phyloP scores from a whole-genome alignment of 2,888 invertebrate species.

The Camptogramma bilineatum region DNA sequence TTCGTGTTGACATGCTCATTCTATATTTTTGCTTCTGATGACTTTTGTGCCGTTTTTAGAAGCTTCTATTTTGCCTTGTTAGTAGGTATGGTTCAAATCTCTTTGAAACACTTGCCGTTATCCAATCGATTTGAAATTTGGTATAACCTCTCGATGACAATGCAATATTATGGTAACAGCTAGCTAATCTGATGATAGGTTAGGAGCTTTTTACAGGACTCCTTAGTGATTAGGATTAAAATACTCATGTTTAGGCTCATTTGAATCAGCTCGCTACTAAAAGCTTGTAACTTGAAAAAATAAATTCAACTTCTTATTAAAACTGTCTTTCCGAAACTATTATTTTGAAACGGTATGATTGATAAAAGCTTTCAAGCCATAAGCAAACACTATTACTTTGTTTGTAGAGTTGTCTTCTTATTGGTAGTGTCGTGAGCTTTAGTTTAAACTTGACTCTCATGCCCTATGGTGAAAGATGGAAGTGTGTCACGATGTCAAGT shows the following conservation, averaged over 20 bases:
- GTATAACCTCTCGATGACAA: too few species aligned
- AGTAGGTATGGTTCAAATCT: too few species aligned
- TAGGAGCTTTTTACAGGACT: too few species aligned
- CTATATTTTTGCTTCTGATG: conserved; percentile 1
- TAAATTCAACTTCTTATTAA: too few species aligned
- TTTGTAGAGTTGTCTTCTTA: conserved; percentile 17
- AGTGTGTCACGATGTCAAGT: conserved; percentile 69
- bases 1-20: conserved; percentile 25
- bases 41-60: not conserved
- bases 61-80: not conserved
- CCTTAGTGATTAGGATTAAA: too few species aligned
- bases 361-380: not conserved
- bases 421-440: conserved; percentile 34
- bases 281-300: too few species aligned
- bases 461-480: conserved; percentile 37
- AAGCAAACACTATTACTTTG: conserved; percentile 19
- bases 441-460: conserved; percentile 41
- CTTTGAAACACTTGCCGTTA: too few species aligned
- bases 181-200: too few species aligned
- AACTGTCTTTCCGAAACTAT: not conserved
- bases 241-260: too few species aligned
- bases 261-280: too few species aligned
- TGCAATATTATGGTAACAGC: too few species aligned
- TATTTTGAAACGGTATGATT: not conserved
- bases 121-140: too few species aligned